phyloP scores from a whole-genome alignment of 2,797 vertebrate genomes.

The Anguilla anguilla region DNA sequence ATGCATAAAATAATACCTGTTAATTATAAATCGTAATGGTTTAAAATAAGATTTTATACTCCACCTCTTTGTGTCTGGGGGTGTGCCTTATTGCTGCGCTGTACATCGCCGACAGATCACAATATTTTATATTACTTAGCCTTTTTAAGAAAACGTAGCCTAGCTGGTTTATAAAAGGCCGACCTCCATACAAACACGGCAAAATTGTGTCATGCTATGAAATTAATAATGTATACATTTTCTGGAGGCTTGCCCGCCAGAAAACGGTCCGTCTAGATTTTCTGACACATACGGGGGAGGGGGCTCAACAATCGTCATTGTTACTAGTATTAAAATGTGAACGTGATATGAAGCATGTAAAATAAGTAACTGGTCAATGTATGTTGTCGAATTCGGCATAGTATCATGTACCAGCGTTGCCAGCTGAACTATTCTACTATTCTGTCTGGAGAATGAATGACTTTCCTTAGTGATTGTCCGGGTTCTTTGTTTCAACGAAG shows the following conservation, averaged over 20 bases:
- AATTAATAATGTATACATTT: constrained; percentile 56
- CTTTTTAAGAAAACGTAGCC: constrained; percentile 11
- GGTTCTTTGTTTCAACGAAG: constrained; percentile 68
- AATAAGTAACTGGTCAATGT: constrained; percentile 2
- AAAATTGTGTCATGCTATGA: constrained; percentile 51
- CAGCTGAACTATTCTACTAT: not conserved
- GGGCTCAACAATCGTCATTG: not conserved
- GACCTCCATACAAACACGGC: constrained; percentile 6
- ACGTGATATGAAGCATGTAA: not conserved
- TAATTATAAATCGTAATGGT: constrained; percentile 27
- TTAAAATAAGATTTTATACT: constrained; percentile 35
- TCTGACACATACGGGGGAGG: constrained; percentile 10
- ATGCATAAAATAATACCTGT: not conserved
- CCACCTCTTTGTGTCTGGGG: constrained; percentile 63
- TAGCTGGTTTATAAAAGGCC: not conserved
- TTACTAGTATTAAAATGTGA: constrained; percentile 18
- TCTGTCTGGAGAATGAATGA: constrained; percentile 36
- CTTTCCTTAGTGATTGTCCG: constrained; percentile 50
- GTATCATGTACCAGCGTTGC: not conserved
- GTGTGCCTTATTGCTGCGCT: constrained; percentile 53
- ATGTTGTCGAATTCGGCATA: not conserved
- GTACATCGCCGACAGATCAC: not conserved
- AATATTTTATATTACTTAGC: not conserved
- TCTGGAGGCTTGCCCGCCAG: not conserved
- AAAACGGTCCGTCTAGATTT: constrained; percentile 21